Evolutionary conservation across 2,113 vertebrate genomes (phyloP), one percentile per base, ranked within the genome.

Genomic region (Phasianus colchicus): DNA sequence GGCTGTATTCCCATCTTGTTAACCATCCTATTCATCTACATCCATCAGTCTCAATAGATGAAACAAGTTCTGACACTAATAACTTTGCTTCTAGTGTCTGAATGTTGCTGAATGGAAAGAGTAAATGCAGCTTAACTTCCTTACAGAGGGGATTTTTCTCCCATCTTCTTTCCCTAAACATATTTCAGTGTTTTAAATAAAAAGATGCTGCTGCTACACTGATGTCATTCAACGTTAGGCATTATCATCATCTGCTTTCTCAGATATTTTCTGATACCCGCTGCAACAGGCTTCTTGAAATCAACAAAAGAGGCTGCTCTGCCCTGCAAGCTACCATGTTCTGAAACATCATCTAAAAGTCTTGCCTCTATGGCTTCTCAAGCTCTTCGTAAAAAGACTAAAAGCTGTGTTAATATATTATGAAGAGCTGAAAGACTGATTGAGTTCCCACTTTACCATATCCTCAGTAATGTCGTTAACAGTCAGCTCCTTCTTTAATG

Each of bases 11-110:
- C 10, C 19, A 93, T 83, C 93, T 91, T 85, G 54, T 94, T 96
- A 97, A 89, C 60, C 69, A 90, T 19, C 13, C 48, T 86, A 92
- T 90, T 94, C 74, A 94, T 93, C 88, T 72, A 79, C 57, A 93
- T 57, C 61, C 57, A 87, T 91, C 85, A 93, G 6, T 89, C 85
- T 93, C 74, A 81, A 57, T 42, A 67, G 58, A 73, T 70, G 54
- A 93, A 97, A 93, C 58, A 42, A 89, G 69, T 60, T 78, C 72
- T 86, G 95, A 94, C 87, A 81, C 48, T 87, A 93, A 93, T 75
- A 93, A 92, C 58, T 85, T 80, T 74, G 58, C 79, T 94, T 92
- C 66, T 36, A 82, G 50, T 40, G 86, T 89, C 76, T 86, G 75
- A 81, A 85, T 32, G 55, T 6, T 50, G 42, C 36, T 77, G 77